Base-by-base conservation (phyloP, 2,888 invertebrate species). In the Tryphoninae sp. region DNA sequence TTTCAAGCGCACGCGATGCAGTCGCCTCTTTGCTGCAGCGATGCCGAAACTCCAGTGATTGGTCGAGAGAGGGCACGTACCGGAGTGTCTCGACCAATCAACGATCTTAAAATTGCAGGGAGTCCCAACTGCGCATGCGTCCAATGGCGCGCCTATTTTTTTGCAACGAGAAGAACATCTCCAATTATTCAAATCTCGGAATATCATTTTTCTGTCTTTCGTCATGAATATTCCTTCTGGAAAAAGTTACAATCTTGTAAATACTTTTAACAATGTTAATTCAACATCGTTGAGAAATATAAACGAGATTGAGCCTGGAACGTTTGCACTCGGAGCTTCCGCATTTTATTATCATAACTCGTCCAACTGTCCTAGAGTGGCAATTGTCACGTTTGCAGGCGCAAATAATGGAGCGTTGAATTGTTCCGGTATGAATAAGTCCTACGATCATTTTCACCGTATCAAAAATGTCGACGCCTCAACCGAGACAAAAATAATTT, bases 371-470 rank as follows among this genome's bases (percentile, higher is more conserved):
- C 22, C 61, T 33, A 22, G 76, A 76, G 68, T 69, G 76, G 33
- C 61, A 69, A 61, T 77, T 69, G 76, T 45, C 42, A 68, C 23
- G 68, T 59, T 13, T 40, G 33, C 49, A 13, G 45, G 2, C 13
- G 1, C 45, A 13, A 61, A 73, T 73, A 53, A 73, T 62, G 6
- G 19, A 59, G 19, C 72, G 51, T 33, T 73, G 49, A 59, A 62
- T 62, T 62, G 49, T 62, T 62, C 42, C 19, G 13, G 45, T 22
- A 51, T 62, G 59, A 72, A 72, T 58, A 69, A 49, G 71, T 72
- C 49, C 61, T 26, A 45, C 58, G 33, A 69, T 72, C 49, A 59
- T 11, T 33, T 33, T 33, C 33, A 33, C 33, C 33, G 6, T 33
- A 2, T 33, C 33, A 33, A 33, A 33, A 6, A 6, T 33, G 4